Base-by-base conservation (phyloP, 1,140 invertebrate species). In the Protaetia brevitarsis region DNA sequence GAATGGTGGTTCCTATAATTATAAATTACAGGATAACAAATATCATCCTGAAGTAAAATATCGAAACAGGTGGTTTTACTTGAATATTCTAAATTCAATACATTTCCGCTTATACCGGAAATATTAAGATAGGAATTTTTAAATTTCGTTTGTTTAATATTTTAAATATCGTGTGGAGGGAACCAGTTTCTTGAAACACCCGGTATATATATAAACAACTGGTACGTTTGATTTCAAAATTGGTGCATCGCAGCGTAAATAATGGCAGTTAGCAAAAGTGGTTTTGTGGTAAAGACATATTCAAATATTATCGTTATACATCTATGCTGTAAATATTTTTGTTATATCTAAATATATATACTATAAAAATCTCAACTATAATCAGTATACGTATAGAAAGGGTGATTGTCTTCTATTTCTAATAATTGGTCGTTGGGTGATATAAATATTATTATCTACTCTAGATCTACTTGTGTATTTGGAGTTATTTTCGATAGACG, bases 211-310 rank as follows among this genome's bases (percentile, higher is more conserved):
- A 34, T 34, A 34, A 2, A 11, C 13, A 34, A 11, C 8, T 34
- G 13, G 31, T 11, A n/a, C 2, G 4, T 34, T 34, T 34, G 1
- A 34, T 11, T 11, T 11, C 31, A n/a, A 11, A 5, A 51, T 51
- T 51, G 19, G 21, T 21, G 41, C 41, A 10, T 23, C n/a, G 26
- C 2, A 23, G 11, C 16, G 13, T 45, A 45, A 13, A 23, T 19
- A 51, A 51, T 51, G 41, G 41, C 41, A 51, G 41, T 51, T 19
- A 51, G 41, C 16, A 51, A 51, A 51, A 51, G n/a, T 51, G 41
- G 41, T 51, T 16, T n/a, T 51, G 41, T 51, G 3, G 26, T 51
- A 51, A 10, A 51, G 10, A 51, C 19, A 51, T 51, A 5, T 51
- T 51, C 5, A 19, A 2, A 23, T 51, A 8, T 45, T 16, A 21